Base-by-base conservation (phyloP, 2,888 invertebrate genomes). In the Parascotia fuliginaria region DNA sequence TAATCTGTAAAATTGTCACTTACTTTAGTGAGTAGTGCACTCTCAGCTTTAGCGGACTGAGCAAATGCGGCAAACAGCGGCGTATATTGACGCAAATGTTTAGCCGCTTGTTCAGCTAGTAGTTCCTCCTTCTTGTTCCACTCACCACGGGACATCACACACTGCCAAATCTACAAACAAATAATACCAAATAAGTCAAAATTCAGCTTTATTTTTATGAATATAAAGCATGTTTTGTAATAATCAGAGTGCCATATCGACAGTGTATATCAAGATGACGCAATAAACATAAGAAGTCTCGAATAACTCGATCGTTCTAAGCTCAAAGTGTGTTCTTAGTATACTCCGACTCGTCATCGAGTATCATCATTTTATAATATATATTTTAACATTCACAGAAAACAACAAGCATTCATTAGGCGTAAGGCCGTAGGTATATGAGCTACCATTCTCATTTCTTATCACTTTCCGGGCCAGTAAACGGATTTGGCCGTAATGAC, bases 91-190 rank as follows among this genome's bases (percentile, higher is more conserved):
- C 97, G 97, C 78, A 96, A 93, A 90, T 97, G 97, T 85, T 97
- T 96, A 42, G 97, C 95, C 42, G 98, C 98, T 90, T 99, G 99
- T 80, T 98, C 98, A 40, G 98, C 97, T 62, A 99, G 95, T 73
- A 99, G 89, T 87, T 99, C 99, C 86, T 99, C 99, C 84, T 99
- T 99, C 91, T 99, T 99, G 91, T 98, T 99, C 99, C 98, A 99
- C 90, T 99, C 98, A 53, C 97, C 97, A 75, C 97, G 96, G 43
- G 96, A 95, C 98, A 99, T 99, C 73, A 99, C 95, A 63, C 97
- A 97, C 66, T 95, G 95, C 98, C 98, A 99, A 75, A 98, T 95
- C 97, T 97, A 9, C 12, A 65, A 60, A 19, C 7, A 43, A 24
- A 19, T 24, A n/a, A 13, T 13, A 42, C 16, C n/a, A n/a, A 3